Percentiles rank a stretch among this genome's conserved stretches.
Conservation (phyloP, 2,113 vertebrate genomes). For the rabbit (Oryctolagus cuniculus) region mOryCun1.1 NC_091438.1:1688001-1688500, state of each 20-base stretch:
- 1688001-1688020: too few species aligned
- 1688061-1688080: neutral
- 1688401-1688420: neutral
- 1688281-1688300: neutral
- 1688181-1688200: conserved; percentile 13
- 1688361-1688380: neutral
- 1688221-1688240: conserved; percentile 1
- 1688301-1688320: neutral
- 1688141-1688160: neutral
- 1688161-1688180: neutral
- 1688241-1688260: neutral
- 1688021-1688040: too few species aligned
- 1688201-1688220: neutral
- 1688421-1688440: neutral
- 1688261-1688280: neutral
- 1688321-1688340: conserved; percentile 30
- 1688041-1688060: too few species aligned
- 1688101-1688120: neutral
- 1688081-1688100: neutral
- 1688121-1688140: neutral
- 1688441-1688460: neutral
- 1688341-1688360: conserved; percentile 9
- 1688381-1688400: neutral
- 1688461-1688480: conserved; percentile 42
- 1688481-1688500: conserved; percentile 11